These are phyloP conservation scores for Allygus modestus DNA, from an alignment of 2,888 invertebrate species.

Conservation along the genomic window DNA sequence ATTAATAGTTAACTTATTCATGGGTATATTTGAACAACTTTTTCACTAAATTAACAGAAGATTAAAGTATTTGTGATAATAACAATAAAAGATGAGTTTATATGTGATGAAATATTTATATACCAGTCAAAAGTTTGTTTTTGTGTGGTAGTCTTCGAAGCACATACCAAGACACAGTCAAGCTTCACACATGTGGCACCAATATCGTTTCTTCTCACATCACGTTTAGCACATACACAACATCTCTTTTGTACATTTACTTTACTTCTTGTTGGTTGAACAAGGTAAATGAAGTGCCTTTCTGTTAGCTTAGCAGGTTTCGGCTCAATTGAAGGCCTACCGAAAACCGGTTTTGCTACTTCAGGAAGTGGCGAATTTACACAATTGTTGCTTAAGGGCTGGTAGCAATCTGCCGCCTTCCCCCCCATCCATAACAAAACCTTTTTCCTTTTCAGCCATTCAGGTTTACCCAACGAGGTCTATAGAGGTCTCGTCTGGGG, in stretches of 20 bases:
- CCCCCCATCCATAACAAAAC: no score
- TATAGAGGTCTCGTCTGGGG: no score
- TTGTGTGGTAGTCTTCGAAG: conserved; percentile 13
- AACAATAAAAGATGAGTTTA: not conserved
- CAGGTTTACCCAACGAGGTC: no score
- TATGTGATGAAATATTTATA: not conserved
- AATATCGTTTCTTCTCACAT: conserved; percentile 15
- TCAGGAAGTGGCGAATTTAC: no score
- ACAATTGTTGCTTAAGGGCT: no score
- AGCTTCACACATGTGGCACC: not conserved
- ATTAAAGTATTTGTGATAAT: not conserved
- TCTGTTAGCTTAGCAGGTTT: conserved; percentile 5
- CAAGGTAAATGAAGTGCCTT: conserved; percentile 11
- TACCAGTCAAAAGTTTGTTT: not conserved
- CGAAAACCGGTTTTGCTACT: not conserved
- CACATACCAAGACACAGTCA: conserved; percentile 7
- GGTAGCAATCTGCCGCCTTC: no score
- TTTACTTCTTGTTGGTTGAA: conserved; percentile 5
- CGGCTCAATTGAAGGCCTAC: conserved; percentile 21
- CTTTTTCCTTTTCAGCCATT: no score
- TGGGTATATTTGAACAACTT: not conserved
- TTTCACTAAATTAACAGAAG: conserved; percentile 14
- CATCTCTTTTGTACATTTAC: conserved; percentile 20
- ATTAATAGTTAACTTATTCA: not conserved
- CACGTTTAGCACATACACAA: conserved; percentile 23